Conservation (phyloP, 2,888 invertebrate genomes). For the Trachelus iudaicus region DNA sequence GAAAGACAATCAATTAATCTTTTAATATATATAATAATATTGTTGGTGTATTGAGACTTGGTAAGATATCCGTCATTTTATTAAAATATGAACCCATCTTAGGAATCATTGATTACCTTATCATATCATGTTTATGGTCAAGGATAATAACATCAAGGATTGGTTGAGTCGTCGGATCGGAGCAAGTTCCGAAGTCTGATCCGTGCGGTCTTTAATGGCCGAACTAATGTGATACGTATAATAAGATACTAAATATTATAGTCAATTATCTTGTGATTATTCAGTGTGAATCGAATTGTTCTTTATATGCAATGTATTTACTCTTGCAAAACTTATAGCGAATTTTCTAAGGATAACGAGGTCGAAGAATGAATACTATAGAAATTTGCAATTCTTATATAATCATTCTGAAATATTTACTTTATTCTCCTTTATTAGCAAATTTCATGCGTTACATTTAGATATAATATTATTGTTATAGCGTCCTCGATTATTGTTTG, state of each 20-base stretch:
- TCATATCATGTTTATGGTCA: not conserved
- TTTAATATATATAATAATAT: not conserved
- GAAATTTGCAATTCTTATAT: not conserved
- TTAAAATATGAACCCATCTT: not conserved
- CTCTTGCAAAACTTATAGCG: not conserved
- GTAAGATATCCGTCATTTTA: not conserved
- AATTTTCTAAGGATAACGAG: not conserved
- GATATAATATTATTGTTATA: not conserved
- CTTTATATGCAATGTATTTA: not conserved
- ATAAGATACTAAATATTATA: constrained; percentile 29
- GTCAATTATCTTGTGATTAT: constrained; percentile 29
- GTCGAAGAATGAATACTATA: not conserved
- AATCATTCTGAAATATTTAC: not conserved
- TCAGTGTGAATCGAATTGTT: not conserved
- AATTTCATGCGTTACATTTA: not conserved
- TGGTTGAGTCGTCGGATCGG: not conserved
- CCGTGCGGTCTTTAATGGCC: constrained; percentile 10
- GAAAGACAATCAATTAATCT: not conserved
- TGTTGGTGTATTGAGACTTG: not conserved
- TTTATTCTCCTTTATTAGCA: not conserved
- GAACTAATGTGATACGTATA: constrained; percentile 34
- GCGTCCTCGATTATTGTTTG: not conserved
- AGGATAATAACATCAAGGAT: not conserved
- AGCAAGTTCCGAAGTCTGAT: not conserved
- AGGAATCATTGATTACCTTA: not conserved